Conservation (phyloP, 2,797 vertebrate genomes). For the Valencia hispanica region DNA sequence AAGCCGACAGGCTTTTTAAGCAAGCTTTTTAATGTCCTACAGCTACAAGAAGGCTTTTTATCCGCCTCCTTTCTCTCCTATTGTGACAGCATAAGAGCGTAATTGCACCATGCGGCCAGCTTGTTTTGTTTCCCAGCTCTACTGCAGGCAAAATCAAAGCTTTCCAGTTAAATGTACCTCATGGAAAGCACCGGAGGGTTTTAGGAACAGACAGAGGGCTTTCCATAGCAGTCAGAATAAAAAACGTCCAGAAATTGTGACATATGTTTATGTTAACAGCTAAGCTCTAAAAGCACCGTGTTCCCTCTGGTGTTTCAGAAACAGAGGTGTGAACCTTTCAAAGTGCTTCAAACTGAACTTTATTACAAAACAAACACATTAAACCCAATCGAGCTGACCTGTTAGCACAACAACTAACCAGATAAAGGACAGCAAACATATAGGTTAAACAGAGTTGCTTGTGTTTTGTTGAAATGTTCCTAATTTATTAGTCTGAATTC, state of each 20-base stretch:
- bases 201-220: not conserved
- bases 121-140: conserved; percentile 37
- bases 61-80: conserved; percentile 45
- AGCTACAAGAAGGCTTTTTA: conserved; percentile 38
- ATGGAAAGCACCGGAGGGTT: not conserved
- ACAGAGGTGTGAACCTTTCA: not conserved
- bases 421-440: not conserved
- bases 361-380: not conserved
- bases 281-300: not conserved
- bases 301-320: not conserved
- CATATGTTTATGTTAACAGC: conserved; percentile 16
- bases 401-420: not conserved
- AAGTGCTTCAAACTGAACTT: not conserved
- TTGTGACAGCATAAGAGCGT: conserved; percentile 41
- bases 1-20: conserved; percentile 43
- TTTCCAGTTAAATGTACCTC: conserved; percentile 22
- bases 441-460: not conserved
- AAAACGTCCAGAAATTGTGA: conserved; percentile 31
- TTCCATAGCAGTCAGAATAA: conserved; percentile 4
- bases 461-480: not conserved
- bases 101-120: conserved; percentile 50
- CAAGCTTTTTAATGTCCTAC: conserved; percentile 22
- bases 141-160: conserved; percentile 43
- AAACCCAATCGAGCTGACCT: not conserved
- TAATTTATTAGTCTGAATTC: not conserved